Evolutionary conservation across 2,797 vertebrate species (phyloP), one percentile per base, ranked within the genome.

Genomic region (Gymnoscopelus braueri): DNA sequence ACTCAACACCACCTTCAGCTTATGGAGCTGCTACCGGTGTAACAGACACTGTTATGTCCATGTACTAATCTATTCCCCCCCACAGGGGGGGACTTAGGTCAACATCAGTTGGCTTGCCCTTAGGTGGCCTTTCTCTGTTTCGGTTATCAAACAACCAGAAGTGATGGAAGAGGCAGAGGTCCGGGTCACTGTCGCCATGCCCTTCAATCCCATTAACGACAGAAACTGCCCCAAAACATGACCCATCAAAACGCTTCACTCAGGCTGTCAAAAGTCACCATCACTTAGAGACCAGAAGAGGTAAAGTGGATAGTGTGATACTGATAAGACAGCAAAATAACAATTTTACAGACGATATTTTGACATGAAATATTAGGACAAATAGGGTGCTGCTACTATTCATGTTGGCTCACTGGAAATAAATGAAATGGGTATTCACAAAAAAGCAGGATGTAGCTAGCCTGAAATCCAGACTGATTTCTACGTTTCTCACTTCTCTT

Each of bases 41-140:
- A 80, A 55, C 53, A 44, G 64, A 63, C 71, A 70, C 70, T 59
- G 48, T 59, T 73, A 77, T 61, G 74, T 67, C 63, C 61, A 62
- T 3, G 56, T 81, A 82, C 78, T 86, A 65, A 87, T 82, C 65
- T 80, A 72, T 77, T 70, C 59, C 68, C 53, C 68, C 78, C 29
- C 68, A 35, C 51, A 51, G 71, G 58, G 56, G 56, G 51, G 82
- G 69, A 65, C 81, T 69, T 47, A 26, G 85, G 71, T 87, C 79
- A 60, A 69, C 77, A 77, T 84, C 79, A 60, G 60, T 78, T 8
- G n/a, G 39, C 49, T 23, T 3, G 61, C 53, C 77, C 72, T 0
- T 5, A 71, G 77, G 74, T 72, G 11, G 50, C 50, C 19, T 71
- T 56, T 63, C 60, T 72, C 13, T 70, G 50, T 69, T 78, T 44